These are phyloP conservation scores for Coregonus sp. DNA, from an alignment of 2,797 vertebrate species.

Conservation along the genomic window DNA sequence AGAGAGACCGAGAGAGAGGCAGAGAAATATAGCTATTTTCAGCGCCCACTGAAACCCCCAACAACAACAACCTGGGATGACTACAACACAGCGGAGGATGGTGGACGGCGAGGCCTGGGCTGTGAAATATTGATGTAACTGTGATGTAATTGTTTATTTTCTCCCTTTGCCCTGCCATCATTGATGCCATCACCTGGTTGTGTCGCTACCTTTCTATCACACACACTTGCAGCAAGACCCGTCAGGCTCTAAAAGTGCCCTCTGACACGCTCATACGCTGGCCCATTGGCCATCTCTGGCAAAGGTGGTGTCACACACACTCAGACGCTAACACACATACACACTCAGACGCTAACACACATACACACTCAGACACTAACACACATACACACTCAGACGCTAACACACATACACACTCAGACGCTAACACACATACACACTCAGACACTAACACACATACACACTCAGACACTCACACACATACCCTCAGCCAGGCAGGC, in stretches of 20 bases:
- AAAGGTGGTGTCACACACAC: background rate
- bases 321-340: too few relatives aligned
- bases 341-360: too few relatives aligned
- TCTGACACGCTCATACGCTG: background rate
- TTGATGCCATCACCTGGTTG: slow-evolving; percentile 50
- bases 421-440: too few relatives aligned
- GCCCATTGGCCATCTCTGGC: background rate
- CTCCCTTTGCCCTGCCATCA: background rate
- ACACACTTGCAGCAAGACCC: slow-evolving; percentile 21
- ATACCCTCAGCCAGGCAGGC: slow-evolving; percentile 18
- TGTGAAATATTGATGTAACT: slow-evolving; percentile 72
- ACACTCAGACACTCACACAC: slow-evolving; percentile 8
- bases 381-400: too few relatives aligned
- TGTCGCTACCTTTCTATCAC: slow-evolving; percentile 12
- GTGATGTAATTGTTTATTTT: slow-evolving; percentile 60
- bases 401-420: too few relatives aligned
- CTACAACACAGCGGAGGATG: too few relatives aligned
- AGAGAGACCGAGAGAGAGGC: too few relatives aligned
- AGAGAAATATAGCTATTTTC: background rate
- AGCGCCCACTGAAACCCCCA: slow-evolving; percentile 11
- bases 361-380: too few relatives aligned
- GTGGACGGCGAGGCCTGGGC: background rate
- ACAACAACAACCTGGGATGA: too few relatives aligned
- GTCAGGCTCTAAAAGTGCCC: slow-evolving; percentile 15
- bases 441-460: background rate